Evolutionary conservation across 2,113 vertebrate genomes (phyloP), one percentile per base, ranked within the genome.

Genomic region (Pseudorasbora parva): DNA sequence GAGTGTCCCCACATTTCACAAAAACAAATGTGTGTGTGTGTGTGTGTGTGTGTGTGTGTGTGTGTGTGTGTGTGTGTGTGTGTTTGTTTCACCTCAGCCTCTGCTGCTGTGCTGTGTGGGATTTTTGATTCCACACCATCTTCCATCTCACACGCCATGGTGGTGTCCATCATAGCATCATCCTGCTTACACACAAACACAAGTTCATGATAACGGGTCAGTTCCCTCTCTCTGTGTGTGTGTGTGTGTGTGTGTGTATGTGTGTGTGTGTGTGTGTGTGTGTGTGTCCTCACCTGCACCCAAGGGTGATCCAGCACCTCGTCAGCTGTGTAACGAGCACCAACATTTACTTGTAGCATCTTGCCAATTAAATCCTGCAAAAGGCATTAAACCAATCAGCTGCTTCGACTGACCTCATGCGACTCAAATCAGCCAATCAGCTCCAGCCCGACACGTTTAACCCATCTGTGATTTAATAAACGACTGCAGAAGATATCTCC

Each of bases 271-370:
- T 75, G 9, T 66, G 19, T 45, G 30, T 41, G 23, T 41, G 77
- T 73, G 68, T 49, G 7, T 49, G 56, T n/a, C 7, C 96, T 96
- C 88, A 99, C 97, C 89, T 96, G 97, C 91, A 99, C 98, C 98
- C 98, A 99, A 51, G 95, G 95, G 92, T 99, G 98, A 1, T 94
- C 94, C 88, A 99, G 91, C 74, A 99, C 96, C 78, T 99, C 96
- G 78, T 97, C 97, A 0, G 98, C 97, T 2, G 96, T 98, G 76
- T 96, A 99, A 66, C 98, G 95, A 10, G 95, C 95, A 80, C 98
- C 97, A 10, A 96, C 95, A 25, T 98, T 97, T 89, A 99, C 97
- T 85, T 99, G 97, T 81, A 99, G 94, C 98, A 99, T 99, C 86
- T 96, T 95, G 89, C 96, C 96, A 83, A 99, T 99, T 92, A 99